Evolutionary conservation across 2,113 vertebrate species (phyloP).

Genomic region (Actinemys pallida): DNA sequence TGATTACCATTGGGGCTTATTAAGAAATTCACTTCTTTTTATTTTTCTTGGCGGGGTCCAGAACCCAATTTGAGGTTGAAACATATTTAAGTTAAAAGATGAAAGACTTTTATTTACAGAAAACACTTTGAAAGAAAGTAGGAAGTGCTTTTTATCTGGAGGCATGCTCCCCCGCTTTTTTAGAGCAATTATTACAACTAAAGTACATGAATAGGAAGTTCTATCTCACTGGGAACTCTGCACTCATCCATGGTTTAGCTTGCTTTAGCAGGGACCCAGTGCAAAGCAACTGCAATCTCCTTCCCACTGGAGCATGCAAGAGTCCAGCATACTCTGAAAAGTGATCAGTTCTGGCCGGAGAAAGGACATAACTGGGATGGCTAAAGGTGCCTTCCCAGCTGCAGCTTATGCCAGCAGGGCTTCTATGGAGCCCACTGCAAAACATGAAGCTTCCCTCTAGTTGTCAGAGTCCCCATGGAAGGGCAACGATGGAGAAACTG

Average conservation of each 20-base stretch:
- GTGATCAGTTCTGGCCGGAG: conserved; percentile 9
- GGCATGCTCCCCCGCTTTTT: conserved; percentile 50
- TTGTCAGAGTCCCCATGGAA: not conserved
- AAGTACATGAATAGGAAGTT: conserved; percentile 51
- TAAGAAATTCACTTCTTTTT: conserved; percentile 76
- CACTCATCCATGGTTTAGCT: not conserved
- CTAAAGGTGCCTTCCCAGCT: not conserved
- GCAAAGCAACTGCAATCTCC: not conserved
- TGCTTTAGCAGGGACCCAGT: not conserved
- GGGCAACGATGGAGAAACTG: not conserved
- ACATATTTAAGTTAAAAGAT: conserved; percentile 82
- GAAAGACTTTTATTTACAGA: conserved; percentile 78
- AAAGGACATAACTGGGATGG: not conserved
- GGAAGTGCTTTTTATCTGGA: conserved; percentile 71
- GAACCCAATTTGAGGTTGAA: conserved; percentile 71
- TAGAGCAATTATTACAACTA: conserved; percentile 54
- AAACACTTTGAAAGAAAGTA: conserved; percentile 74
- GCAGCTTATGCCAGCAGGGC: not conserved
- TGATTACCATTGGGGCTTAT: conserved; percentile 87
- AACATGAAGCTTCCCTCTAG: not conserved
- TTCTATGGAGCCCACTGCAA: not conserved
- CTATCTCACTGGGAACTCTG: conserved; percentile 43
- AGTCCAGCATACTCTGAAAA: not conserved
- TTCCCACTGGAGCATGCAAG: not conserved
- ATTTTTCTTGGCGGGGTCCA: conserved; percentile 59